Conservation (phyloP, 2,888 invertebrate species). For the Dendrolimus houi region DNA sequence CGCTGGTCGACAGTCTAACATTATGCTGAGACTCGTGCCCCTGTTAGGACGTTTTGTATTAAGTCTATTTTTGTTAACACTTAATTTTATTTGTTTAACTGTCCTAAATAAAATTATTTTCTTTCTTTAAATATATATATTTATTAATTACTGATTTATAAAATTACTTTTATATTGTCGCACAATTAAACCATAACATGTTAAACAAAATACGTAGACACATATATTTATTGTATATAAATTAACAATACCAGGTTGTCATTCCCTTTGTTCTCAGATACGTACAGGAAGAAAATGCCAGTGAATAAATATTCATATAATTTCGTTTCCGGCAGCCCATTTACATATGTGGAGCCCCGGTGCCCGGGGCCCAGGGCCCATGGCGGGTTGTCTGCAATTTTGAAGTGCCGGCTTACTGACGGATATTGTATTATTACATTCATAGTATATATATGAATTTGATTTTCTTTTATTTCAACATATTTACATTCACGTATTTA, state of each 20-base stretch:
- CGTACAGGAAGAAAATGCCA: not conserved
- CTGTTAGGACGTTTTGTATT: too few species aligned
- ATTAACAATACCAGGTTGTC: not conserved
- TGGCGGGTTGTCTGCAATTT: not conserved
- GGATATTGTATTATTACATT: not conserved
- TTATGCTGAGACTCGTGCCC: too few species aligned
- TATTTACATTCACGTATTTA: not conserved
- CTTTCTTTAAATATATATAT: too few species aligned
- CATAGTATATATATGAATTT: not conserved
- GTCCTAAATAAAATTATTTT: too few species aligned
- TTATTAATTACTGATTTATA: too few species aligned
- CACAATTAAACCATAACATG: not conserved
- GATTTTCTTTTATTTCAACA: not conserved
- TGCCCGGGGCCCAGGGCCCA: not conserved
- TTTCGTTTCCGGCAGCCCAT: constrained; percentile 5
- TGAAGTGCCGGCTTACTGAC: not conserved
- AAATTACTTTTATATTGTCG: too few species aligned
- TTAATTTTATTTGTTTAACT: too few species aligned
- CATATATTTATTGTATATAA: not conserved
- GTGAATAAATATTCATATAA: not conserved
- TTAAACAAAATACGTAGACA: not conserved
- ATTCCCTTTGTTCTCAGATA: not conserved
- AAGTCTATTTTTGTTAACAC: too few species aligned
- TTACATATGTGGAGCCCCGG: not conserved
- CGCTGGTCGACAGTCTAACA: too few species aligned